A percentile compares a stretch with the other conserved stretches of the same genome.
phyloP scores from a whole-genome alignment of 2,888 invertebrate genomes.

The Dendrolimus houi region DNA sequence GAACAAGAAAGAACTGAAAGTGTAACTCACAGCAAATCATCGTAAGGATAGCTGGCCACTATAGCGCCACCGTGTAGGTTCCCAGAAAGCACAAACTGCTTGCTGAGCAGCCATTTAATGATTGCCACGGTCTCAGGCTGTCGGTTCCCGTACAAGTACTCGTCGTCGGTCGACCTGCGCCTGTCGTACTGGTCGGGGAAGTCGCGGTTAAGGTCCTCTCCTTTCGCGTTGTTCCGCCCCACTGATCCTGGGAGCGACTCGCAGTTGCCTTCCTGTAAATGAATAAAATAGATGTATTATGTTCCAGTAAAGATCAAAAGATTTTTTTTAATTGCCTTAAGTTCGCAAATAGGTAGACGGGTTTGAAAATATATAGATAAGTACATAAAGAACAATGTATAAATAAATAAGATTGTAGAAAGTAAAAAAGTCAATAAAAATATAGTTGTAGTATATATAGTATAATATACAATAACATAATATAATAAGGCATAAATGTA shows the following conservation, averaged over 20 bases:
- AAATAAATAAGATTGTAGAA: too few species aligned
- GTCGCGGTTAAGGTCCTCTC: slow-evolving; percentile 91
- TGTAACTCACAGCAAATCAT: slow-evolving; percentile 82
- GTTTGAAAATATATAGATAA: too few species aligned
- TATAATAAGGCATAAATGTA: too few species aligned
- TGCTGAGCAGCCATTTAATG: slow-evolving; percentile 91
- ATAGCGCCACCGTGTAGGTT: slow-evolving; percentile 98
- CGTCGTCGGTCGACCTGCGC: slow-evolving; percentile 42
- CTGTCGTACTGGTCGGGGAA: slow-evolving; percentile 92
- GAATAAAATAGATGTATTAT: background rate
- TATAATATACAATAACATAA: too few species aligned
- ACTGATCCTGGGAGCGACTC: slow-evolving; percentile 79
- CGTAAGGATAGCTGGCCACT: slow-evolving; percentile 98
- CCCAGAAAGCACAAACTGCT: slow-evolving; percentile 94
- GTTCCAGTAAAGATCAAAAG: too few species aligned
- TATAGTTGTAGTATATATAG: too few species aligned
- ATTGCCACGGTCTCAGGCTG: slow-evolving; percentile 93
- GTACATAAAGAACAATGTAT: too few species aligned
- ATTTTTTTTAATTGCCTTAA: too few species aligned
- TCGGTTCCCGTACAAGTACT: slow-evolving; percentile 73
- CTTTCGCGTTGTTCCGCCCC: slow-evolving; percentile 89
- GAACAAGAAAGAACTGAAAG: background rate
- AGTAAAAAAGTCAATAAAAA: too few species aligned
- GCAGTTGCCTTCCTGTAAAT: slow-evolving; percentile 85
- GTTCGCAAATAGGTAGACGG: too few species aligned